Conservation (phyloP, 2,888 invertebrate genomes). For the Branchipolynoe longqiensis region DNA sequence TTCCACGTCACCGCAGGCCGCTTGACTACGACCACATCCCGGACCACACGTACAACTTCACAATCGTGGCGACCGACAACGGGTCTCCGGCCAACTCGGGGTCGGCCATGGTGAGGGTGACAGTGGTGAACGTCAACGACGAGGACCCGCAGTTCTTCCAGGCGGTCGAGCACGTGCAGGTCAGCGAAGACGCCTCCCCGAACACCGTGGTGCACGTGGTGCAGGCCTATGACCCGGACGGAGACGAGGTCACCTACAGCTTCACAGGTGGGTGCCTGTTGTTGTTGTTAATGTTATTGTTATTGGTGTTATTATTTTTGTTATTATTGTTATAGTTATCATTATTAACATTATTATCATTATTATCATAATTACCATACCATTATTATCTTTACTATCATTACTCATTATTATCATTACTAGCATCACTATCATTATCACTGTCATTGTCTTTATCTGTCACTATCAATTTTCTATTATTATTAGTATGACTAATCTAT, state of each 20-base stretch:
- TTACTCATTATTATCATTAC: too few species aligned
- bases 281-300: too few species aligned
- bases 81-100: slow-evolving; percentile 96
- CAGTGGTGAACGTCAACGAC: slow-evolving; percentile 99
- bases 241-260: slow-evolving; percentile 96
- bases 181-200: slow-evolving; percentile 79
- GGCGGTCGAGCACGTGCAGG: slow-evolving; percentile 68
- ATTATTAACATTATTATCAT: too few species aligned
- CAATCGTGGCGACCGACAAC: slow-evolving; percentile 95
- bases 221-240: slow-evolving; percentile 98
- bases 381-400: too few species aligned
- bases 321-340: too few species aligned
- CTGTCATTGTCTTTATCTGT: too few species aligned
- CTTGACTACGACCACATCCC: slow-evolving; percentile 78
- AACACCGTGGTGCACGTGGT: slow-evolving; percentile 95
- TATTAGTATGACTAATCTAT: too few species aligned
- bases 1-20: slow-evolving; percentile 70
- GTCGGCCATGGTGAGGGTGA: slow-evolving; percentile 95
- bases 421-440: too few species aligned
- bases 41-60: slow-evolving; percentile 88
- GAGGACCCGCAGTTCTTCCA: slow-evolving; percentile 88
- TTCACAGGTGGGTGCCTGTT: slow-evolving; percentile 87
- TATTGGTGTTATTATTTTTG: too few species aligned
- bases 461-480: too few species aligned
- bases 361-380: too few species aligned